Conservation (phyloP, 2,888 invertebrate genomes). For the Lithophane leautieri region DNA sequence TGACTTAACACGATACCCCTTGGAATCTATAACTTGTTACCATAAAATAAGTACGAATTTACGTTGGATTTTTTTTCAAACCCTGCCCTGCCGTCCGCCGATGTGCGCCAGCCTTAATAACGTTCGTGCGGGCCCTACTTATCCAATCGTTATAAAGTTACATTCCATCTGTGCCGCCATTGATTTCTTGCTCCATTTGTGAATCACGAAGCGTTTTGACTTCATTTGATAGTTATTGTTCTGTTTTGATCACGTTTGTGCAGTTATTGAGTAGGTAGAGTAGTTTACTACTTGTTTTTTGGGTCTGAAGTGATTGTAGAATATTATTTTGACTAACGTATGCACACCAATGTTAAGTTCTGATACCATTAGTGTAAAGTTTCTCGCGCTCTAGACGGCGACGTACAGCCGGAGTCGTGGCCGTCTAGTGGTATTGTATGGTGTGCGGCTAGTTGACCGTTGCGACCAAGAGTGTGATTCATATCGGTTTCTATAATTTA, state of each 20-base stretch:
- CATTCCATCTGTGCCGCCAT: slow-evolving; percentile 49
- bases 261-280: slow-evolving; percentile 1
- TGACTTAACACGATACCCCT: background rate
- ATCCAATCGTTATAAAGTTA: slow-evolving; percentile 46
- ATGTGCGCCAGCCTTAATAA: background rate
- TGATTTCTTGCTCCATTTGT: slow-evolving; percentile 61
- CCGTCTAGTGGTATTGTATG: no score
- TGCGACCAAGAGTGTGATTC: no score
- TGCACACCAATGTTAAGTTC: no score
- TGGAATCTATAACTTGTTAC: background rate
- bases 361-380: no score
- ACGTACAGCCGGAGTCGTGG: no score
- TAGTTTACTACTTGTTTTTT: slow-evolving; percentile 1
- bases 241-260: slow-evolving; percentile 46
- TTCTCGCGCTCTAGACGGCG: no score
- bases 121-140: slow-evolving; percentile 38
- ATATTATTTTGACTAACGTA: background rate
- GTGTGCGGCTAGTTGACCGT: no score
- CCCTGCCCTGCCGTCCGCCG: background rate
- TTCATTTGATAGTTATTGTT: slow-evolving; percentile 43
- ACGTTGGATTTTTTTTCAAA: no score
- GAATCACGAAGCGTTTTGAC: slow-evolving; percentile 51
- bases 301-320: background rate
- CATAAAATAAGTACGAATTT: no score
- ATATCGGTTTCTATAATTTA: no score